Percentiles rank a stretch among this genome's conserved stretches.
These are phyloP conservation scores for Upupa epops DNA, from an alignment of 2,113 vertebrate genomes.

Conservation along the genomic window DNA sequence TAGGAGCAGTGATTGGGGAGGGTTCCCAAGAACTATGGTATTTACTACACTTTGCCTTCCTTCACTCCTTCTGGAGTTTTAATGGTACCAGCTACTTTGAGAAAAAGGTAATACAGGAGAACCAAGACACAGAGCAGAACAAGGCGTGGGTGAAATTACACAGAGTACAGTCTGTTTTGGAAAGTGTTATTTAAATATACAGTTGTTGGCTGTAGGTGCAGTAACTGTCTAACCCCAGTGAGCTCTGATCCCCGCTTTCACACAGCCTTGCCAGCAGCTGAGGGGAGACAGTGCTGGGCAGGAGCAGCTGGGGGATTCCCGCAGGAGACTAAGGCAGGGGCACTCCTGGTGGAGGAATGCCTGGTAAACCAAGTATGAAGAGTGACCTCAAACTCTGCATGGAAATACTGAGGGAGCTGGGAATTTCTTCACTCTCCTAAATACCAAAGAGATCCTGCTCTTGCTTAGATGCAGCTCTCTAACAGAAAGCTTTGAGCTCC, in stretches of 20 bases:
- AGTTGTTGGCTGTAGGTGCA: neutral
- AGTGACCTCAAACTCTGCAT: neutral
- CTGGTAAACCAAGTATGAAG: neutral
- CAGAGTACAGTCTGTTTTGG: neutral
- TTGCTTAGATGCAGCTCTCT: neutral
- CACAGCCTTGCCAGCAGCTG: neutral
- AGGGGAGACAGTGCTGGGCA: neutral
- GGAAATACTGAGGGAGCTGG: neutral
- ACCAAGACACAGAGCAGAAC: neutral
- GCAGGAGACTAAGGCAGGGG: neutral
- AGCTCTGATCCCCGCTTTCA: neutral
- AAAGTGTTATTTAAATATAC: neutral
- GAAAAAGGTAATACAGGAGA: neutral
- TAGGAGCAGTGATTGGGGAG: neutral
- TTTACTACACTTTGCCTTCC: neutral
- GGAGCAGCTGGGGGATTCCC: conserved; percentile 5
- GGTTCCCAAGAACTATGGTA: neutral
- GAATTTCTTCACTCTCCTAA: neutral
- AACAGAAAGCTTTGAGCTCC: neutral
- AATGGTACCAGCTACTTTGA: neutral
- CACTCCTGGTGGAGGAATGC: neutral
- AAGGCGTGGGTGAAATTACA: neutral
- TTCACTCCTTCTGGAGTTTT: neutral
- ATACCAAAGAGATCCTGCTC: neutral
- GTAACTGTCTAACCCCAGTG: neutral